Evolutionary conservation across 2,113 vertebrate species (phyloP).

Genomic region (Neolamprologus hecqui): DNA sequence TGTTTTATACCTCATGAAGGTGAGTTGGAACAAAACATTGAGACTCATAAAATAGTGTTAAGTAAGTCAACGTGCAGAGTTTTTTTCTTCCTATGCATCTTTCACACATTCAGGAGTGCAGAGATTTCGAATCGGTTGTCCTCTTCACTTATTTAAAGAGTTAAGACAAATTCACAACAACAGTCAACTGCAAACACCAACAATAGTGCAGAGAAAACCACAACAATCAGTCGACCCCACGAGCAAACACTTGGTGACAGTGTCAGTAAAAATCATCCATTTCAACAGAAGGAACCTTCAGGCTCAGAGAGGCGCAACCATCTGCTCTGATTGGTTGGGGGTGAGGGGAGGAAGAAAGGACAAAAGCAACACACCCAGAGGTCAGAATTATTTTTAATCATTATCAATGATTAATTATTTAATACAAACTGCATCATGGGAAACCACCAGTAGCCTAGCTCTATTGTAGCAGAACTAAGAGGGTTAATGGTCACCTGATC

Average conservation of each 20-base stretch:
- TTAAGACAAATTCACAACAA: neutral
- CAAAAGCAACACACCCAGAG: neutral
- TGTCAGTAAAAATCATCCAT: neutral
- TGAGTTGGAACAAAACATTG: neutral
- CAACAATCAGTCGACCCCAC: neutral
- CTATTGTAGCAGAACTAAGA: neutral
- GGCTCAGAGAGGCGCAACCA: neutral
- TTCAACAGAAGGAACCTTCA: neutral
- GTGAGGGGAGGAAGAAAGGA: neutral
- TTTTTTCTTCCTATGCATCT: neutral
- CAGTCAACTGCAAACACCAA: neutral
- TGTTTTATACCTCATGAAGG: neutral
- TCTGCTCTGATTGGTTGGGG: neutral
- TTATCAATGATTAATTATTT: neutral
- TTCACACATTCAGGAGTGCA: neutral
- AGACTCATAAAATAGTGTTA: neutral
- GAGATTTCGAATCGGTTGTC: neutral
- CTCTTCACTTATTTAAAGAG: neutral
- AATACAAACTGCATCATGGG: neutral
- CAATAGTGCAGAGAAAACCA: neutral
- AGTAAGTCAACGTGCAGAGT: fast-evolving
- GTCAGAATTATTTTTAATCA: neutral
- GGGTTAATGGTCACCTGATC: fast-evolving
- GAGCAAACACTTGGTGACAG: neutral
- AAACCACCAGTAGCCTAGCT: neutral